Base-by-base conservation (phyloP, 2,888 invertebrate genomes). In the Poecilus cupreus region DNA sequence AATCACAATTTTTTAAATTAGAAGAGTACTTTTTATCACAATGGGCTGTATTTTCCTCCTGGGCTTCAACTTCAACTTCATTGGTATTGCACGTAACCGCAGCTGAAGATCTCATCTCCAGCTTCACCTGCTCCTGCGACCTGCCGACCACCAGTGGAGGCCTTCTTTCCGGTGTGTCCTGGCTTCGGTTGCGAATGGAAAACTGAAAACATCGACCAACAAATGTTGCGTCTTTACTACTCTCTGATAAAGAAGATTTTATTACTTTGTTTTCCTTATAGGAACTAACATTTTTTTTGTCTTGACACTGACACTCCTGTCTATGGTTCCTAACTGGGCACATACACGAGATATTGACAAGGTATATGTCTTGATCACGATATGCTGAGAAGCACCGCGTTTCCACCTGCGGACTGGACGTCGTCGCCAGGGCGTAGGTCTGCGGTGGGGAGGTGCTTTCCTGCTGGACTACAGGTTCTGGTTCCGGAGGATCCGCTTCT, bases 201-300 rank as follows among this genome's bases (percentile, higher is more conserved):
- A 72, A 46, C 16, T 72, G 72, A 24, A 72, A 72, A 72, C 72
- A 72, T n/a, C 46, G 20, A 24, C 46, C 72, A 20, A 70, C 70
- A 13, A 60, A 60, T 60, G 60, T 60, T 2, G 72, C n/a, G 13
- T 20, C 72, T 5, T 72, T 49, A 8, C 22, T 72, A 5, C 72
- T 22, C 8, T 72, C 32, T 68, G 64, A 16, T 32, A 26, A 18
- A 43, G 43, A 54, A 3, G 54, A 10, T 54, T 54, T 54, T 22
- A 54, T 0, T 8, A 22, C 26, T 26, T 60, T 60, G 32, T 60
- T 60, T 24, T 60, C 60, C 32, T 60, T 68, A 18, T 68, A 18
- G 64, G 18, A 68, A 26, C 13, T 16, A 37, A 32, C 11, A n/a
- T n/a, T n/a, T 37, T 68, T 68, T 18, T 68, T 68, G 37, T 68